Evolutionary conservation across 2,797 vertebrate genomes (phyloP).

Genomic region (Sardinella longiceps): DNA sequence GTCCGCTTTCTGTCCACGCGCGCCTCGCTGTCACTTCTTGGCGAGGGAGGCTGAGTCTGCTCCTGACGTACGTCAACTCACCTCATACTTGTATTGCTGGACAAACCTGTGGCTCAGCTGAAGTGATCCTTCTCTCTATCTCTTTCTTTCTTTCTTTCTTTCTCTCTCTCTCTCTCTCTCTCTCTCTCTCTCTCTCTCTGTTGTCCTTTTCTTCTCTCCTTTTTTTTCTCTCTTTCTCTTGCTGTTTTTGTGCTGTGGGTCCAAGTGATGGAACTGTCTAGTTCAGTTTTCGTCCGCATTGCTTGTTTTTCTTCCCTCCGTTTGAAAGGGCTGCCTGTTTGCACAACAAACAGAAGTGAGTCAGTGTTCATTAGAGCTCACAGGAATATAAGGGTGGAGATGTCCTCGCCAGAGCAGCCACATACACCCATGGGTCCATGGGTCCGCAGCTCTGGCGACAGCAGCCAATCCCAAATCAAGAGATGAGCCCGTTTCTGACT

Average conservation of each 20-base stretch:
- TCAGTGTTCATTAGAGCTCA: neutral
- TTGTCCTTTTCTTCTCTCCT: neutral
- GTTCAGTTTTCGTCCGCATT: constrained; percentile 27
- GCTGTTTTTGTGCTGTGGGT: constrained; percentile 23
- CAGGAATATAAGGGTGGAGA: constrained; percentile 16
- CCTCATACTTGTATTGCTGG: neutral
- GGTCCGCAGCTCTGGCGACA: neutral
- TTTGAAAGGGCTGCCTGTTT: constrained; percentile 25
- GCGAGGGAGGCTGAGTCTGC: neutral
- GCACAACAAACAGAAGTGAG: constrained; percentile 39
- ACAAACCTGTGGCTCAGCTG: neutral
- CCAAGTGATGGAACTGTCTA: constrained; percentile 14
- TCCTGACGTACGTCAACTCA: neutral
- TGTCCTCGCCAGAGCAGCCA: neutral
- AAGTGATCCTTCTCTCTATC: neutral
- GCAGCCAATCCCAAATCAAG: neutral
- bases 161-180: neutral
- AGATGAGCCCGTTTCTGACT: neutral
- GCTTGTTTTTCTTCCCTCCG: neutral
- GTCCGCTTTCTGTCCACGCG: neutral
- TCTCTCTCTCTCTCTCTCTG: neutral
- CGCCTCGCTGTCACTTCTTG: neutral
- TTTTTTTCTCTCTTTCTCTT: neutral
- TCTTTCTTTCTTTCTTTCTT: neutral
- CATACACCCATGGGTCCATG: too few species aligned